Evolutionary conservation across 2,888 invertebrate species (phyloP), one percentile per base, ranked within the genome.

Genomic region (Callyntrura sp.): DNA sequence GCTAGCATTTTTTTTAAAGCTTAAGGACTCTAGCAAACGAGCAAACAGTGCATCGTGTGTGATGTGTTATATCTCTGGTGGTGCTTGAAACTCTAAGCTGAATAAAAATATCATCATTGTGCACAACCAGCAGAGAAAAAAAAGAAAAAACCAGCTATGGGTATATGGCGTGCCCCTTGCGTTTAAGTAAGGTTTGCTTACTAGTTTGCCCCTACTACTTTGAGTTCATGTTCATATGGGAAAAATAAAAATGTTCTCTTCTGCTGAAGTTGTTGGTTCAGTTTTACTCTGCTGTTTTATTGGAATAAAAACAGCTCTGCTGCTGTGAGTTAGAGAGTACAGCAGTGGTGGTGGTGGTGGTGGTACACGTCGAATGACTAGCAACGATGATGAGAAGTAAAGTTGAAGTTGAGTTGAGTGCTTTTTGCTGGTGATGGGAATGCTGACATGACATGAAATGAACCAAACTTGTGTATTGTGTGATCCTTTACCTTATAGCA

Each of bases 391-490:
- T 81, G 79, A 51, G 48, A 78, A 78, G 51, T 51, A 78, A 23
- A 62, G 25, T 65, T 43, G 83, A 62, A 68, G 57, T 70, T 62
- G 65, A 62, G 70, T 82, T 51, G 83, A 86, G 87, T 87, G 81
- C 73, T 87, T 81, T 81, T 86, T 79, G 78, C 76, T 85, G 35
- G 17, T 81, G 81, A 87, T 87, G 87, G 87, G 87, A 82, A 87
- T 81, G 73, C 87, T 87, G 87, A 87, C 87, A 87, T 82, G 87
- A 87, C 87, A 87, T 87, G 85, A 86, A 86, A 86, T 78, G 87
- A 87, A 87, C 70, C 70, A 87, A 85, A 82, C 81, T 82, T 35
- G 48, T 87, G 70, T 81, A 70, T 57, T 70, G 35, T 51, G 45
- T 62, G n/a, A n/a, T n/a, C n/a, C n/a, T n/a, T n/a, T n/a, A n/a